A percentile compares a stretch with the other conserved stretches of the same genome.
phyloP scores from a whole-genome alignment of 2,888 invertebrate species.

The Aricia artaxerxes region DNA sequence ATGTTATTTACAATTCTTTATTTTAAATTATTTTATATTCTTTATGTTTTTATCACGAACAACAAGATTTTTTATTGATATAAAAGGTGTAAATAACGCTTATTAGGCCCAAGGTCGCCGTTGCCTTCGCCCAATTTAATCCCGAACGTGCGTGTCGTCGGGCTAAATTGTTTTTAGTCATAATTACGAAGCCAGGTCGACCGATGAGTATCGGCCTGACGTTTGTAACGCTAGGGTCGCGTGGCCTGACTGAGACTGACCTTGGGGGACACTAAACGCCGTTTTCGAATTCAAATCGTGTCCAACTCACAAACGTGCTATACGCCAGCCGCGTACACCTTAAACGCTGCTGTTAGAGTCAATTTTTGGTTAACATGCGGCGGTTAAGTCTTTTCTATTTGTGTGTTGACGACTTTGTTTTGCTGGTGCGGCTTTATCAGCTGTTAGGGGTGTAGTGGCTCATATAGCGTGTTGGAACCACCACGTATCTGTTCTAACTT shows the following conservation, averaged over 20 bases:
- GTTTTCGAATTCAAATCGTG: constrained; percentile 74
- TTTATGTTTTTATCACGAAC: neutral
- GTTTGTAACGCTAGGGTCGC: constrained; percentile 60
- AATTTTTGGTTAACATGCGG: constrained; percentile 50
- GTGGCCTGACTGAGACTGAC: constrained; percentile 73
- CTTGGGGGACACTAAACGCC: constrained; percentile 63
- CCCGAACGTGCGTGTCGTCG: constrained; percentile 64
- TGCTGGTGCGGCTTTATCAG: constrained; percentile 75
- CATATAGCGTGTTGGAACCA: constrained; percentile 54
- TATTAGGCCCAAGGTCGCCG: constrained; percentile 41
- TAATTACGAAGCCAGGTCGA: constrained; percentile 64
- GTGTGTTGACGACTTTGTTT: constrained; percentile 58
- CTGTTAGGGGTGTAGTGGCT: constrained; percentile 68
- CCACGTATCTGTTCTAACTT: constrained; percentile 53
- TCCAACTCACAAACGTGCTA: constrained; percentile 63
- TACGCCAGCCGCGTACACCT: constrained; percentile 60
- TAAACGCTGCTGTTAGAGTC: constrained; percentile 52
- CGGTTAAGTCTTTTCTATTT: constrained; percentile 48
- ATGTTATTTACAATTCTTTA: neutral
- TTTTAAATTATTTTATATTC: neutral
- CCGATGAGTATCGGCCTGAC: constrained; percentile 66
- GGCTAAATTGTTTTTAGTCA: constrained; percentile 47
- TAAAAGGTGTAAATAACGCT: neutral
- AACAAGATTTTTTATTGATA: neutral
- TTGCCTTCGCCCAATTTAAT: constrained; percentile 56